A percentile compares a stretch with the other conserved stretches of the same genome.
phyloP scores from a whole-genome alignment of 2,888 invertebrate species.

The Rambutsinella grinnellia region DNA sequence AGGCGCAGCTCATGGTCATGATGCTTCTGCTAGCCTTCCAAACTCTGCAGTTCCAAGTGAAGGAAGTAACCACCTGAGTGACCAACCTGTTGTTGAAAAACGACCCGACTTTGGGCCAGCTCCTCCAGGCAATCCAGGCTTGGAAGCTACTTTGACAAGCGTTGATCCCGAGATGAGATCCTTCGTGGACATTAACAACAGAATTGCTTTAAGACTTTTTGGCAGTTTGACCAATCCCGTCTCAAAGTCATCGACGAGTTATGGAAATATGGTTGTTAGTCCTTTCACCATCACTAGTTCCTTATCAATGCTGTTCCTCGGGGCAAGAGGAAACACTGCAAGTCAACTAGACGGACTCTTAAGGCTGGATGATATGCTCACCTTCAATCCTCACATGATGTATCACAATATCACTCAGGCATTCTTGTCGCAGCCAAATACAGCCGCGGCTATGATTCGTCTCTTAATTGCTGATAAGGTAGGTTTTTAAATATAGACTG shows the following conservation, averaged over 20 bases:
- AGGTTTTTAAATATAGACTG: conserved; percentile 31
- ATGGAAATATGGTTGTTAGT: conserved; percentile 82
- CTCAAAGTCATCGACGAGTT: conserved; percentile 75
- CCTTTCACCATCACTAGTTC: conserved; percentile 88
- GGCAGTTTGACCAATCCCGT: conserved; percentile 70
- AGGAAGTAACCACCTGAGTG: conserved; percentile 39
- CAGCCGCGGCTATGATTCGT: conserved; percentile 84
- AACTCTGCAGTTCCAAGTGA: conserved; percentile 36
- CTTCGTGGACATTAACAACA: conserved; percentile 85
- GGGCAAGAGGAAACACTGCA: conserved; percentile 87
- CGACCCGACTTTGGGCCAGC: conserved; percentile 62
- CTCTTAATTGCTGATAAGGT: conserved; percentile 85
- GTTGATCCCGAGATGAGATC: conserved; percentile 82
- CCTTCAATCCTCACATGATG: conserved; percentile 90
- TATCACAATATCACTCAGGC: conserved; percentile 89
- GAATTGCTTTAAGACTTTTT: conserved; percentile 84
- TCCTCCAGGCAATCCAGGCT: conserved; percentile 65
- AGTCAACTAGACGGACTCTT: conserved; percentile 91
- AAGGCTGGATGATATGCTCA: conserved; percentile 87
- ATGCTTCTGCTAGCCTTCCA: conserved; percentile 9
- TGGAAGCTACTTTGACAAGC: conserved; percentile 80
- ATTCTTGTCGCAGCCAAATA: conserved; percentile 76
- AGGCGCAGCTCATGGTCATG: background rate
- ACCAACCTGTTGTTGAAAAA: conserved; percentile 49
- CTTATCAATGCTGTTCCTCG: conserved; percentile 91